phyloP scores from a whole-genome alignment of 2,113 vertebrate species.

The Oxyura jamaicensis region DNA sequence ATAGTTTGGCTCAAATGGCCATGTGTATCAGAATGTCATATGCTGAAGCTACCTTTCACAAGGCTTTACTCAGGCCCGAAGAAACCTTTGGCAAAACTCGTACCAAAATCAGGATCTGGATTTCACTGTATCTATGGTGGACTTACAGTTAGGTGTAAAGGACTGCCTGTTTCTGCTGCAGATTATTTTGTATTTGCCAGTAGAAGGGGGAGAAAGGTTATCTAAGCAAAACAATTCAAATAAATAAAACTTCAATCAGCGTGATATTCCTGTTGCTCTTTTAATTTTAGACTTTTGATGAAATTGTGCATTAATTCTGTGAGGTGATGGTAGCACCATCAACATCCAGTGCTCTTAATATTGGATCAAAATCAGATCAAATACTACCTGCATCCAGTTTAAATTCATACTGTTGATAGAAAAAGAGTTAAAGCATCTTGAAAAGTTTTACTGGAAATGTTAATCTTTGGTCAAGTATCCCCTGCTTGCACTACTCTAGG shows the following conservation, averaged over 20 bases:
- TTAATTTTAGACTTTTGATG: background rate
- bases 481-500: background rate
- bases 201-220: background rate
- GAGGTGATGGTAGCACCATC: background rate
- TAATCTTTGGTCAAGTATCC: background rate
- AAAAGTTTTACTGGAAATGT: background rate
- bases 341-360: background rate
- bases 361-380: background rate
- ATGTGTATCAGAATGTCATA: background rate
- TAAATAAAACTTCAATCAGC: background rate
- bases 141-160: background rate
- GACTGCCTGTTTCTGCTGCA: background rate
- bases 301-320: background rate
- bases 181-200: background rate
- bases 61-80: background rate
- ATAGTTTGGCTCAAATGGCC: background rate
- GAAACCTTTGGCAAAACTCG: background rate
- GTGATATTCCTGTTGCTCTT: background rate
- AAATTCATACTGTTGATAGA: background rate
- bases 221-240: background rate
- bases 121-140: background rate
- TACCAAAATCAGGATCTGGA: background rate
- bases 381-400: background rate
- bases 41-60: background rate
- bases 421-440: background rate